Evolutionary conservation across 2,888 invertebrate genomes (phyloP).

Genomic region (Eudemis profundana): DNA sequence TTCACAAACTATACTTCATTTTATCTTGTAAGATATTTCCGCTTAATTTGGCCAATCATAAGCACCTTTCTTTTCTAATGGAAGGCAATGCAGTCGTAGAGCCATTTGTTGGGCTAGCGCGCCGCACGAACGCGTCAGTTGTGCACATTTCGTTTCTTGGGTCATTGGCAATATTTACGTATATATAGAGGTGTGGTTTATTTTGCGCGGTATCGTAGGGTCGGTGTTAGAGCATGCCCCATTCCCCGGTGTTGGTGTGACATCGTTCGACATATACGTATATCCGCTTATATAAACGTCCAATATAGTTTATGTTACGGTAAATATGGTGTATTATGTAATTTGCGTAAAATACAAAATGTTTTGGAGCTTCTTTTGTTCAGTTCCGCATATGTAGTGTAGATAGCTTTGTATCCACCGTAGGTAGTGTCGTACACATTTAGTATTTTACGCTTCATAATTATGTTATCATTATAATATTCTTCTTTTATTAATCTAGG

Average conservation of each 20-base stretch:
- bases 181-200: slow-evolving; percentile 64
- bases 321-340: slow-evolving; percentile 52
- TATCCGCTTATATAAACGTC: slow-evolving; percentile 32
- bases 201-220: slow-evolving; percentile 52
- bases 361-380: slow-evolving; percentile 62
- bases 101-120: slow-evolving; percentile 6
- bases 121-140: slow-evolving; percentile 23
- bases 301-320: slow-evolving; percentile 25
- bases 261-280: slow-evolving; percentile 64
- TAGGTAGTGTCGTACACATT: slow-evolving; percentile 54
- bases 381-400: slow-evolving; percentile 64
- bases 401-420: slow-evolving; percentile 56
- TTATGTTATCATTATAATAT: slow-evolving; percentile 26
- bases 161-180: slow-evolving; percentile 54
- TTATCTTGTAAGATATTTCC: slow-evolving; percentile 20
- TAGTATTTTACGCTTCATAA: slow-evolving; percentile 68
- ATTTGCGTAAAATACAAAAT: slow-evolving; percentile 73
- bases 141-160: slow-evolving; percentile 44
- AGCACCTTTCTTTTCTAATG: slow-evolving; percentile 20
- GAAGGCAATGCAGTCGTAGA: slow-evolving; percentile 20
- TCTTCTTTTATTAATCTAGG: slow-evolving; percentile 31
- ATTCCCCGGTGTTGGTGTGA: slow-evolving; percentile 80
- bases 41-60: slow-evolving; percentile 7
- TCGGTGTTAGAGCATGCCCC: slow-evolving; percentile 62
- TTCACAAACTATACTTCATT: slow-evolving; percentile 2